Base-by-base conservation (phyloP, 2,113 vertebrate genomes). In the Hyperopisus bebe region DNA sequence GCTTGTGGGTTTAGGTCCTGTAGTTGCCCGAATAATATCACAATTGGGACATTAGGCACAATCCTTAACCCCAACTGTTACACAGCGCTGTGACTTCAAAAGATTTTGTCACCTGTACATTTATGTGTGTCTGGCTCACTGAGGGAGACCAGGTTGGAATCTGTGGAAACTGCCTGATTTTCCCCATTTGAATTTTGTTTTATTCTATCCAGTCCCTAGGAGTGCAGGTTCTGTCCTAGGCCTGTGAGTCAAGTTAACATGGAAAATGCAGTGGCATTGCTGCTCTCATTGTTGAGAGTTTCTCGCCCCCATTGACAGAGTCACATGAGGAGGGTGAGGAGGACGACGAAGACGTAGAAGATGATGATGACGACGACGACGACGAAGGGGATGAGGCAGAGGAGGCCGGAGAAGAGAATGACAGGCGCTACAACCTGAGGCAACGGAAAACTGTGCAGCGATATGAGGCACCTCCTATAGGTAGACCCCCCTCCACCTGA, bases 401-500 rank as follows among this genome's bases (percentile, higher is more conserved):
- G 90, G 98, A 97, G 82, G 95, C 93, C 0, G 96, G 96, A 90
- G 98, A 98, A 94, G 98, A 98, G 93, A 98, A 98, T 15, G 98
- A 98, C 94, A 95, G 98, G 1, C 98, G 97, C 0, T 99, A 99
- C 94, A 99, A 99, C 94, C 95, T 99, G 92, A 97, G 98, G 94
- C 98, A 99, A 94, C 97, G 98, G 47, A 99, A 99, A 96, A 98
- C 98, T 3, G 98, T 99, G 92, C 98, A 99, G 92, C 94, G 98
- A 94, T 99, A 99, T 24, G 98, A 99, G 92, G 98, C 98, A 11
- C 98, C 97, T 80, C 98, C 98, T 88, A 99, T 99, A 92, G 98
- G 98, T 99, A 93, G 92, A 90, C 70, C 88, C 48, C 9, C 42
- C 44, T 53, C 21, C 51, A 46, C 74, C 3, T n/a, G 15, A 87